Conservation (phyloP, 2,113 vertebrate genomes). For the Hemiscyllium ocellatum region DNA sequence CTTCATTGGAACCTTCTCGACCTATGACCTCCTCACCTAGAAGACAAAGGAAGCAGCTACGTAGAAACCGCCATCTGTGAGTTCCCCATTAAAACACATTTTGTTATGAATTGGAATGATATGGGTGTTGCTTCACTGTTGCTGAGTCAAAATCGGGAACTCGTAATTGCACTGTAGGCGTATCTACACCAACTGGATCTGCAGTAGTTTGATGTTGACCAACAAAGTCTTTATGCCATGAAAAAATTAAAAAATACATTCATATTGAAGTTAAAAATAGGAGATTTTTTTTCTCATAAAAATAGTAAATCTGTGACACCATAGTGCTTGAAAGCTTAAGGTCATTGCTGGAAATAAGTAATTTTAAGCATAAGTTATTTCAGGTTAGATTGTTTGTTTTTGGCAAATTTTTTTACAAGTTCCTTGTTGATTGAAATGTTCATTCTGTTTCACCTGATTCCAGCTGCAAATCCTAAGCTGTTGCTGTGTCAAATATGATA, state of each 20-base stretch:
- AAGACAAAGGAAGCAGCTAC: too few species aligned
- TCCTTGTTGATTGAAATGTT: neutral
- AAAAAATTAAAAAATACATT: neutral
- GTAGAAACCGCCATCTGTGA: too few species aligned
- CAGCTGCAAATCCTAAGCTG: neutral
- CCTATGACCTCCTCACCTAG: too few species aligned
- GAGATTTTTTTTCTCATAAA: neutral
- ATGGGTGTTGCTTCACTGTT: too few species aligned
- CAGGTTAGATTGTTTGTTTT: neutral
- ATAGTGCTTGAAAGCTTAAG: neutral
- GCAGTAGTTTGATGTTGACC: too few species aligned
- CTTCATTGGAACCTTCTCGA: too few species aligned
- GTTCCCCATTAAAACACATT: too few species aligned
- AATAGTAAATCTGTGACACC: neutral
- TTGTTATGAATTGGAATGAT: too few species aligned
- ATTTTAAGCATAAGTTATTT: neutral
- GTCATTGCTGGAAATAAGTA: neutral
- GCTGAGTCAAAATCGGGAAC: too few species aligned
- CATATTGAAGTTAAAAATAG: neutral
- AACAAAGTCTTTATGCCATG: too few species aligned
- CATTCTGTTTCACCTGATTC: neutral
- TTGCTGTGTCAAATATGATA: neutral
- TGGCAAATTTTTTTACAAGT: neutral
- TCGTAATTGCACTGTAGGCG: too few species aligned
- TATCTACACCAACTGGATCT: too few species aligned